Evolutionary conservation across 2,888 invertebrate genomes (phyloP).

Genomic region (Malthinus seriepunctatus): DNA sequence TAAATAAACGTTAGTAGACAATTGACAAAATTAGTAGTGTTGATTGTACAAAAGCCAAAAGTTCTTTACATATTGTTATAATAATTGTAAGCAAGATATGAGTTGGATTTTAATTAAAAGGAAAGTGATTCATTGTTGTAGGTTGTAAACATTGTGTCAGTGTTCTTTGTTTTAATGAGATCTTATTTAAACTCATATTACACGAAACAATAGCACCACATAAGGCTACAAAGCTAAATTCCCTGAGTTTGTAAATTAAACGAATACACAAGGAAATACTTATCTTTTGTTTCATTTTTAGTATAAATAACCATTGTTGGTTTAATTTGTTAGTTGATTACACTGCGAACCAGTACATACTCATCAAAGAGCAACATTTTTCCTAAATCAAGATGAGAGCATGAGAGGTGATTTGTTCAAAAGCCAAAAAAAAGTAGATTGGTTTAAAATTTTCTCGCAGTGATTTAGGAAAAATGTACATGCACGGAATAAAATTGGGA

Average conservation of each 20-base stretch:
- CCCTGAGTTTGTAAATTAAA: slow-evolving; percentile 23
- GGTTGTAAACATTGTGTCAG: slow-evolving; percentile 27
- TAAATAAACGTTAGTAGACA: too few relatives aligned
- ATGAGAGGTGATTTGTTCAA: too few relatives aligned
- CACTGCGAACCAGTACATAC: slow-evolving; percentile 5
- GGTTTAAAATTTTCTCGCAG: neutral
- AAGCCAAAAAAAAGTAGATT: neutral
- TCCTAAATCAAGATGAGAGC: neutral
- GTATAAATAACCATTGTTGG: slow-evolving; percentile 17
- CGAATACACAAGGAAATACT: slow-evolving; percentile 21
- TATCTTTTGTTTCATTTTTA: slow-evolving; percentile 17
- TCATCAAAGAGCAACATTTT: slow-evolving; percentile 5
- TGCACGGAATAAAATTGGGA: too few relatives aligned
- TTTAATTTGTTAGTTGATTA: slow-evolving; percentile 16
- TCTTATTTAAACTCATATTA: slow-evolving; percentile 27
- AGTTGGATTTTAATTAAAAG: slow-evolving; percentile 30
- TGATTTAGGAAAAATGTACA: too few relatives aligned
- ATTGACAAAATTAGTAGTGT: too few relatives aligned
- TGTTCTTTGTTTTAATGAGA: slow-evolving; percentile 27
- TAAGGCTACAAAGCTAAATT: slow-evolving; percentile 22
- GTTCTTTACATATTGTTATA: slow-evolving; percentile 13
- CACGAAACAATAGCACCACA: slow-evolving; percentile 22
- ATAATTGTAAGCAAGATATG: slow-evolving; percentile 25
- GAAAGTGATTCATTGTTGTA: slow-evolving; percentile 32
- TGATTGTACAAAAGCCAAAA: neutral